These are phyloP conservation scores for Scatophagus argus DNA, from an alignment of 2,113 vertebrate species.

Conservation along the genomic window DNA sequence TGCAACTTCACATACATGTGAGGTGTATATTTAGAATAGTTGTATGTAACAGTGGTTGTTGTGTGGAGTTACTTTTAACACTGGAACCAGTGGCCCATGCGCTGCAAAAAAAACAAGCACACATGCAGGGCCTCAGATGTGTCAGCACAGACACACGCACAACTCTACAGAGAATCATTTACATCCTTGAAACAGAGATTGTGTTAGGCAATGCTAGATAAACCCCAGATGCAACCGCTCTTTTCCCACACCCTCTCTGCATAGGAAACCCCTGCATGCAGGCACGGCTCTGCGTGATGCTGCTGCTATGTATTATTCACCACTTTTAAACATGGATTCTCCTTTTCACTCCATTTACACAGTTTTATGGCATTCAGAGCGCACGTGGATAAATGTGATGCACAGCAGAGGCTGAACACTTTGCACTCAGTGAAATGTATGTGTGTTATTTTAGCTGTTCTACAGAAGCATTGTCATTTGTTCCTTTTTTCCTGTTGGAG, in stretches of 20 bases:
- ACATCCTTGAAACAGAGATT: background rate
- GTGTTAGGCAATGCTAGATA: conserved; percentile 8
- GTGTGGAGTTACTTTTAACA: conserved; percentile 50
- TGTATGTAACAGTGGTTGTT: conserved; percentile 35
- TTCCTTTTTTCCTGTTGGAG: conserved; percentile 5
- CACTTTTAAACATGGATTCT: conserved; percentile 59
- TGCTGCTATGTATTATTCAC: conserved; percentile 72
- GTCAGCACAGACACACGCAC: conserved; percentile 5
- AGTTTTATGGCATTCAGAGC: conserved; percentile 28
- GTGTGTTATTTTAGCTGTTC: conserved; percentile 18
- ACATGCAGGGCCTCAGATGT: conserved; percentile 21
- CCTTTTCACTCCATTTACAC: conserved; percentile 54
- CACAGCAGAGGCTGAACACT: conserved; percentile 15
- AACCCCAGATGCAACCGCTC: conserved; percentile 35
- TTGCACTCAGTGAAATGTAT: conserved; percentile 3
- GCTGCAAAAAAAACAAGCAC: conserved; percentile 38
- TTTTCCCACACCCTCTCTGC: conserved; percentile 1
- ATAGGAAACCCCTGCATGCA: conserved; percentile 64
- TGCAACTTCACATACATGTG: conserved; percentile 54
- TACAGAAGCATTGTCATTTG: background rate
- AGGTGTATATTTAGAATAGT: conserved; percentile 71
- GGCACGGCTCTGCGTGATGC: conserved; percentile 58
- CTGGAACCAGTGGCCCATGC: conserved; percentile 20
- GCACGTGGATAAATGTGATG: background rate
- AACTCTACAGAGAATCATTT: conserved; percentile 14